Percentiles rank a stretch among this genome's conserved stretches.
phyloP scores from a whole-genome alignment of 2,797 vertebrate species.

The Falco berigora region DNA sequence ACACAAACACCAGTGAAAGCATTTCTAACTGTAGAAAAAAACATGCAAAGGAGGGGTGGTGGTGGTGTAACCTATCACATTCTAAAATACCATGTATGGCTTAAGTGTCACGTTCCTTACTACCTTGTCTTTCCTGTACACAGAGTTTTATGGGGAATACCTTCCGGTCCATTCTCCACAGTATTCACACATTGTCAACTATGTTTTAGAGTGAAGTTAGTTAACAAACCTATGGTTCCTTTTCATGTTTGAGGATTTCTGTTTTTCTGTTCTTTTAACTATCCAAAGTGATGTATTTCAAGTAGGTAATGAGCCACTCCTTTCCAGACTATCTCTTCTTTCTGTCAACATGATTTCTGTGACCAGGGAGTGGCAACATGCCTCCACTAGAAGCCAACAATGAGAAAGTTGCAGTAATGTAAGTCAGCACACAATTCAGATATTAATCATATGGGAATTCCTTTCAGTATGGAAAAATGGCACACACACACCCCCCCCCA shows the following conservation, averaged over 20 bases:
- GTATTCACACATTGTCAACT: neutral
- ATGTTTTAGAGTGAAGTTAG: neutral
- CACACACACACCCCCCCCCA: neutral
- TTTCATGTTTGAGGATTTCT: neutral
- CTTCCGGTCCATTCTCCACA: neutral
- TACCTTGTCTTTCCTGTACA: neutral
- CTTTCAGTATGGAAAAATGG: neutral
- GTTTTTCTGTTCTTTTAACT: neutral
- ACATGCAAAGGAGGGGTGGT: neutral
- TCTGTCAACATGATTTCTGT: neutral
- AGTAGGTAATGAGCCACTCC: neutral
- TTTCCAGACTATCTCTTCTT: neutral
- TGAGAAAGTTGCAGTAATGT: neutral
- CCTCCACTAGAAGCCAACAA: neutral
- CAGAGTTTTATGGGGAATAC: neutral
- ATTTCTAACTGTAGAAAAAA: neutral
- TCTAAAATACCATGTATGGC: neutral
- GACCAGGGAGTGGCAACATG: neutral
- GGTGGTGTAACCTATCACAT: neutral
- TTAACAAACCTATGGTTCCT: neutral
- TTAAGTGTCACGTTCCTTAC: neutral
- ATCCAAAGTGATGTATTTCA: neutral
- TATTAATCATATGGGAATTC: neutral
- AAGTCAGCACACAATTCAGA: neutral
- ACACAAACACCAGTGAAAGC: neutral